Evolutionary conservation across 64 coral and sea anemone genomes (phyloP).

Genomic region (Dendrophyllia cribrosa): DNA sequence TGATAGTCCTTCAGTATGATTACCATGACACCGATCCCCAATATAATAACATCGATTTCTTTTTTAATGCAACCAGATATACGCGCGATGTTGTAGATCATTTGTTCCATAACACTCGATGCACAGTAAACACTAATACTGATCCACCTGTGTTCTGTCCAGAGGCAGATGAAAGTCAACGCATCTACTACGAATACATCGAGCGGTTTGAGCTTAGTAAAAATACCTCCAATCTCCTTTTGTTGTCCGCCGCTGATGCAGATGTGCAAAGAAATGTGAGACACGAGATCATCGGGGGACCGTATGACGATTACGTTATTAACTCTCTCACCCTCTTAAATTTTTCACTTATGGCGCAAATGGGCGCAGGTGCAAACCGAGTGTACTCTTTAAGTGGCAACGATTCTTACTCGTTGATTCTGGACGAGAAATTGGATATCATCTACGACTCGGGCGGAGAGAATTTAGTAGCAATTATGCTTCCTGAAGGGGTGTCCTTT

Average conservation of each 20-base stretch:
- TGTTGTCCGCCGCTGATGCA: background rate
- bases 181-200: background rate
- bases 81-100: too few relatives aligned
- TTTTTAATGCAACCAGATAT: background rate
- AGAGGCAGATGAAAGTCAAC: too few relatives aligned
- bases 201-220: constrained; percentile 45
- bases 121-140: too few relatives aligned
- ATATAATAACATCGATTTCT: background rate
- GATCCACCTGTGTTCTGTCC: too few relatives aligned
- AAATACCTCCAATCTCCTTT: constrained; percentile 25
- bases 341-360: constrained; percentile 9
- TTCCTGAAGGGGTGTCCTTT: constrained; percentile 11
- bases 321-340: background rate
- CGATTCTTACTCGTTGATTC: constrained; percentile 39
- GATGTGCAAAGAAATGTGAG: background rate
- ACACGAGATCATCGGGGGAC: constrained; percentile 4
- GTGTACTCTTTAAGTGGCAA: constrained; percentile 20
- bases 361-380: constrained; percentile 31
- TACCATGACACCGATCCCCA: background rate
- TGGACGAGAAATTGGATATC: constrained; percentile 17
- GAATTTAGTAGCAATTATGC: constrained; percentile 35
- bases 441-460: constrained; percentile 55
- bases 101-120: too few relatives aligned
- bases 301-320: constrained; percentile 39
- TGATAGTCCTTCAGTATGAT: background rate